Base-by-base conservation (phyloP, 2,797 vertebrate species). In the Australoheros facetus region DNA sequence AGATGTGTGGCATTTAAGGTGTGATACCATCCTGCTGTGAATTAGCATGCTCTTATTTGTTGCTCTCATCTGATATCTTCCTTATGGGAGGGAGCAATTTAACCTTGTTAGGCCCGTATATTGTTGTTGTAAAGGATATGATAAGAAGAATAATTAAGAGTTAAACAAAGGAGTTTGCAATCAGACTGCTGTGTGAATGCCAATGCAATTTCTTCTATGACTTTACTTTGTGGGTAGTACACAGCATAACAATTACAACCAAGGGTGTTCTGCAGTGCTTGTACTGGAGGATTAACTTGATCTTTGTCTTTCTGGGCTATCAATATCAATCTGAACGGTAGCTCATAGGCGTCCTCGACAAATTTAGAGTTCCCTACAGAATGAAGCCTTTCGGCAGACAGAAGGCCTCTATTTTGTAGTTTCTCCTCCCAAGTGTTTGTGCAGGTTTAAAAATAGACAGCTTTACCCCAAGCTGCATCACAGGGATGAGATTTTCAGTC, bases 391-490 rank as follows among this genome's bases (percentile, higher is more conserved):
- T 77, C 56, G 42, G 71, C 77, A 86, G 72, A 59, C 79, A 85
- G 75, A 82, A 70, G 83, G 74, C 62, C 84, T 79, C 75, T 85
- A 75, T 85, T 90, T 87, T 84, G 58, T 80, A 77, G 84, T 77
- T 86, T 83, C 75, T 75, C 86, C 79, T 90, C 86, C 88, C 69
- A 71, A 88, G 77, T 90, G 85, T 83, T 89, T 85, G 83, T 53
- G 60, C 81, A 82, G 88, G 90, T 94, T 94, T 95, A 95, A 95
- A 96, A 96, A 96, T 95, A 95, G 94, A 87, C 91, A 87, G 93
- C 90, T 90, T 92, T 91, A 93, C 93, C 90, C 88, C 84, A 75
- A 94, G 86, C 94, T 91, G 93, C 92, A 94, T 94, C 83, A 88
- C 92, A 92, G 88, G 94, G 91, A 96, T 94, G 94, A 94, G 94